Percentiles rank a stretch among this genome's conserved stretches.
Conservation (phyloP, 1,140 invertebrate species). For the Anastrepha obliqua region DNA sequence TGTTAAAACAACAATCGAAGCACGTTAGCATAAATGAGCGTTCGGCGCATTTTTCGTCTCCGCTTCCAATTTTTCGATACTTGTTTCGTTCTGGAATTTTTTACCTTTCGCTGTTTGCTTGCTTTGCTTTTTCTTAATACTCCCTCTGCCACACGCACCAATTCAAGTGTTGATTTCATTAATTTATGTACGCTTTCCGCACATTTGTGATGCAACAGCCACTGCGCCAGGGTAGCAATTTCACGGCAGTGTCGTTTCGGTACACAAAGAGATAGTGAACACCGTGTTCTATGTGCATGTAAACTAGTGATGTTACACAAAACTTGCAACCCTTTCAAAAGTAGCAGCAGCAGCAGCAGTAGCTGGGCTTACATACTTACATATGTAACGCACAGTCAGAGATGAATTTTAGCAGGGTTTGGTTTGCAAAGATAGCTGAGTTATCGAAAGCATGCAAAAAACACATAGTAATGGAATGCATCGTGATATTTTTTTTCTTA, state of each 20-base stretch:
- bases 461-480: too few species aligned
- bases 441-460: too few species aligned
- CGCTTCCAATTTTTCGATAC: neutral
- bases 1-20: neutral
- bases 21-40: neutral
- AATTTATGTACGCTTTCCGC: constrained; percentile 49
- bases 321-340: too few species aligned
- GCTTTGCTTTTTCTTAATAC: neutral
- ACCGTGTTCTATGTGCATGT: neutral
- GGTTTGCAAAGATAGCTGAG: too few species aligned
- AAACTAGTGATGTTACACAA: neutral
- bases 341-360: too few species aligned
- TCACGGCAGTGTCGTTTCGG: neutral
- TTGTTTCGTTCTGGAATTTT: neutral
- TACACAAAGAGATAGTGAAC: neutral
- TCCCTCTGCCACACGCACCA: neutral
- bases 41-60: neutral
- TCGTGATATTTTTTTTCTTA: too few species aligned
- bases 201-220: constrained; percentile 6
- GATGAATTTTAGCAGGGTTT: too few species aligned
- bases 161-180: constrained; percentile 56
- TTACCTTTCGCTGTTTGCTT: neutral
- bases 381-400: too few species aligned
- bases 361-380: too few species aligned
- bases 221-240: neutral